phyloP scores from a whole-genome alignment of 2,888 invertebrate species.

The Cheilosia soror region DNA sequence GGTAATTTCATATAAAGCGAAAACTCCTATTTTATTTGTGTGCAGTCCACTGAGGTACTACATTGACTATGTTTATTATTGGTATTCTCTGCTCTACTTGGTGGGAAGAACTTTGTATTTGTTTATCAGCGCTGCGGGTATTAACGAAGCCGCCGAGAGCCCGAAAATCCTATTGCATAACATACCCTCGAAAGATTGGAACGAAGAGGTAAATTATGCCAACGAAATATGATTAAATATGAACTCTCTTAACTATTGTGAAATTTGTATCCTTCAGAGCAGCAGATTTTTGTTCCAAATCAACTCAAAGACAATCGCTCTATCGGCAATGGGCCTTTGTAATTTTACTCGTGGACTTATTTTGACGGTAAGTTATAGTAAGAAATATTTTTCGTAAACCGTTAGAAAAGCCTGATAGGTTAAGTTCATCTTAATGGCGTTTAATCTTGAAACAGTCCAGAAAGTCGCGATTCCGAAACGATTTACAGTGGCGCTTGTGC shows the following conservation, averaged over 20 bases:
- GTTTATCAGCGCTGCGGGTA: constrained; percentile 48
- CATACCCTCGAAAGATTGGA: constrained; percentile 55
- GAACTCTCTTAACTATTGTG: not conserved
- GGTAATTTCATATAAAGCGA: not conserved
- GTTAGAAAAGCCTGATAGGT: not conserved
- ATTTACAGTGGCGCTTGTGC: too few relatives aligned
- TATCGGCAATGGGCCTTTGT: constrained; percentile 66
- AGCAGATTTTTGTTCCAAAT: constrained; percentile 58
- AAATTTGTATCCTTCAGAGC: constrained; percentile 21
- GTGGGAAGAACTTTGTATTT: constrained; percentile 52
- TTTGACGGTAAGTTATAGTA: constrained; percentile 60
- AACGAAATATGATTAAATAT: not conserved
- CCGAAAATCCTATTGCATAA: constrained; percentile 49
- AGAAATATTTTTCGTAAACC: not conserved
- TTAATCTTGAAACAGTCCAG: too few relatives aligned
- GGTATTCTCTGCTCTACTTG: constrained; percentile 61
- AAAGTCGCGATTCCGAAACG: too few relatives aligned
- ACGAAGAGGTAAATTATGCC: constrained; percentile 37
- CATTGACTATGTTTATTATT: constrained; percentile 58
- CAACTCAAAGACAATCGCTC: constrained; percentile 54
- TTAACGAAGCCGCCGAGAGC: constrained; percentile 55
- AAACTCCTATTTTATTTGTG: not conserved
- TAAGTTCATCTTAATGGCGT: too few relatives aligned
- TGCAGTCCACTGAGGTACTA: constrained; percentile 46
- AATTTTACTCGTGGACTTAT: constrained; percentile 60